A percentile compares a stretch with the other conserved stretches of the same genome.
Evolutionary conservation across 2,888 invertebrate genomes (phyloP).

Genomic region (Zaprionus obscuricornis): DNA sequence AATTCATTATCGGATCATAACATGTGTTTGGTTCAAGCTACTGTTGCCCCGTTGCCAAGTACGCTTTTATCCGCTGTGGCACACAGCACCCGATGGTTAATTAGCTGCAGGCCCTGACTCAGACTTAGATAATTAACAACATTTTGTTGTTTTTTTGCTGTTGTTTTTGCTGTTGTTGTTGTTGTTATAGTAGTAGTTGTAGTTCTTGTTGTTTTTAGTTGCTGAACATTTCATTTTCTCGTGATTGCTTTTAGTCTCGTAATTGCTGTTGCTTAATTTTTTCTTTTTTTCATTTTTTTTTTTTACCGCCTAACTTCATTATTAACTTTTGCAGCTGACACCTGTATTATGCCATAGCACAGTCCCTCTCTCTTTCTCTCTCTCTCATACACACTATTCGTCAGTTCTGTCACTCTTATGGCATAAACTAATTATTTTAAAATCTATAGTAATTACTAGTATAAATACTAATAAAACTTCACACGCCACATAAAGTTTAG

Average conservation of each 20-base stretch:
- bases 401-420: too few species aligned
- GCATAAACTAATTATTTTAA: too few species aligned
- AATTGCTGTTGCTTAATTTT: conserved; percentile 57
- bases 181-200: conserved; percentile 23
- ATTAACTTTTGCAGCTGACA: conserved; percentile 48
- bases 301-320: too few species aligned
- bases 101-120: conserved; percentile 41
- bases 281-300: conserved; percentile 14
- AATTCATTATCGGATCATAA: neutral
- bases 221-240: conserved; percentile 14
- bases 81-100: conserved; percentile 16
- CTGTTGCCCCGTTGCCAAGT: conserved; percentile 33
- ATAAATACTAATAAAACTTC: too few species aligned
- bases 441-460: too few species aligned
- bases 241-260: conserved; percentile 30
- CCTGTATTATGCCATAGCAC: too few species aligned
- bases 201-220: conserved; percentile 8
- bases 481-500: too few species aligned
- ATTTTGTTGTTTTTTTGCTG: conserved; percentile 2
- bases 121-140: conserved; percentile 38
- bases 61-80: neutral
- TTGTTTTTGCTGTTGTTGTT: conserved; percentile 9
- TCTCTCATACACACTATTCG: neutral
- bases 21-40: neutral
- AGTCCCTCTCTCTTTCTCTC: conserved; percentile 1